Evolutionary conservation across 2,797 vertebrate genomes (phyloP), one percentile per base, ranked within the genome.

Genomic region (Pipistrellus nathusii): DNA sequence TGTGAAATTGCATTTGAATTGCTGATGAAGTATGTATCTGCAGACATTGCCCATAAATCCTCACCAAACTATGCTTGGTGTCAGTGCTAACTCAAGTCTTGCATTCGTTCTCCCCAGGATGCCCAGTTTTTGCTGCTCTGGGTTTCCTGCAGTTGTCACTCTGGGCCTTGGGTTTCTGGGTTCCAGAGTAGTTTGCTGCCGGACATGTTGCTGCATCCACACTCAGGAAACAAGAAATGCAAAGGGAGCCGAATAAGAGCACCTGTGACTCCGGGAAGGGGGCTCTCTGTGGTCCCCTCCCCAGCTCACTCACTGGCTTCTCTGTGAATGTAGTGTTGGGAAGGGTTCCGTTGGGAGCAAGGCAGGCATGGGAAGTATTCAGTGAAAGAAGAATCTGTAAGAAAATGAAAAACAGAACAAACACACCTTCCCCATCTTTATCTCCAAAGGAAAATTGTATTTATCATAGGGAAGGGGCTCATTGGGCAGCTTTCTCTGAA

Each of bases 401-500:
- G 59, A 48, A 81, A 91, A 77, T 35, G 51, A 55, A 38, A 78
- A 84, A 68, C 38, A 32, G 73, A 90, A 35, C 30, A 59, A 38
- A 38, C 55, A 12, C 12, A 5, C 64, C 5, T 30, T 55, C 32
- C 32, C n/a, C 23, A 44, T 64, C 23, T 18, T 41, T 85, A 15
- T 80, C n/a, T 93, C 69, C 18, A 27, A 85, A 82, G 41, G 51
- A 48, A 75, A 32, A 69, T 15, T 59, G 8, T 68, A 17, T 86
- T 25, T 8, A 59, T 80, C 62, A 85, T 57, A n/a, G 64, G 75
- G 85, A 94, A 62, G 84, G 84, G 57, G 35, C 23, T 71, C 4
- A 10, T 8, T 38, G 62, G 66, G 13, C 30, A 93, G 21, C 91
- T 93, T 86, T 59, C 38, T 90, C 59, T 86, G 84, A 86, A 86